Conservation (phyloP, 2,113 vertebrate species). For the Malurus melanocephalus region DNA sequence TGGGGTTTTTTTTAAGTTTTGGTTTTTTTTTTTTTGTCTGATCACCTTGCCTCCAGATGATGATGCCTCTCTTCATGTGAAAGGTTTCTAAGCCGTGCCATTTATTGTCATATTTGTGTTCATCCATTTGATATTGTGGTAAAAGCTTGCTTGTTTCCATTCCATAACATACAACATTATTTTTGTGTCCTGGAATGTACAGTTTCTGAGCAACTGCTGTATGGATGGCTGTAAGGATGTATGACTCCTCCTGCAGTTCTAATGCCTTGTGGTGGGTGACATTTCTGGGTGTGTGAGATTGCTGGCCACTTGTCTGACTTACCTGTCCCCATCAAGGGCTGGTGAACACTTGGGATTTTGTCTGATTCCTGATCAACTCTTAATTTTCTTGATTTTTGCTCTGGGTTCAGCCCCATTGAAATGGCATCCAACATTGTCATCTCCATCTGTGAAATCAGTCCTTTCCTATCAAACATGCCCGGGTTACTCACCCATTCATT, state of each 20-base stretch:
- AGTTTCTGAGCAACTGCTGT: background rate
- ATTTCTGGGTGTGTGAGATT: background rate
- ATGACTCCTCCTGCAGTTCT: background rate
- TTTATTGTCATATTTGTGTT: background rate
- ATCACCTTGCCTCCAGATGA: background rate
- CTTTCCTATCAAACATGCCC: background rate
- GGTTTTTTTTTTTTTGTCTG: no score
- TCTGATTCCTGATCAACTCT: background rate
- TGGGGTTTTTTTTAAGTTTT: no score
- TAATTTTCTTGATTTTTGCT: background rate
- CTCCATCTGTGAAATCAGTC: background rate
- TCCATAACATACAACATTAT: fast-evolving
- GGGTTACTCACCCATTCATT: background rate
- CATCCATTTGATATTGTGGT: background rate
- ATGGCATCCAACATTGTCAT: background rate
- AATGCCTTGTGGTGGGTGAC: background rate
- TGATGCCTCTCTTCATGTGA: background rate
- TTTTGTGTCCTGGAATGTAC: background rate
- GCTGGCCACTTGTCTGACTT: background rate
- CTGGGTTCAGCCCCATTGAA: background rate
- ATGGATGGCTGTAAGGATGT: background rate
- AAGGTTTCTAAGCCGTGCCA: background rate
- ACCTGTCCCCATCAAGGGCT: background rate
- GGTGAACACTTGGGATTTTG: background rate
- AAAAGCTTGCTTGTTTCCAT: background rate